These are phyloP conservation scores for Ooceraea biroi DNA, from an alignment of 1,140 invertebrate genomes.

Conservation along the genomic window DNA sequence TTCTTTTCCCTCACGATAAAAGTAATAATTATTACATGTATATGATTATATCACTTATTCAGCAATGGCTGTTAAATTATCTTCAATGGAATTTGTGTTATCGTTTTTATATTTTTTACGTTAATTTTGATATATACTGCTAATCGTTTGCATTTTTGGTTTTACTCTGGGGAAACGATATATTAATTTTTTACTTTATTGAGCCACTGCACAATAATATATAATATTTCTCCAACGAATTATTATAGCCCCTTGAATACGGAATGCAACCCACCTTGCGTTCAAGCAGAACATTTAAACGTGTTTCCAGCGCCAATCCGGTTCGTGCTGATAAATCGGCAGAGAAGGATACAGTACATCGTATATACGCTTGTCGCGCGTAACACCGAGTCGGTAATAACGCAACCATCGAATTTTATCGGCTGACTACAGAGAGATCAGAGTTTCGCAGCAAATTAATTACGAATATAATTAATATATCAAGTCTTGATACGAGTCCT, in stretches of 20 bases:
- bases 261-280: conserved; percentile 29
- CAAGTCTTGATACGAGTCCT: background rate
- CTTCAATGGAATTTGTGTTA: background rate
- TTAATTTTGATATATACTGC: background rate
- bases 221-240: background rate
- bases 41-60: too few species aligned
- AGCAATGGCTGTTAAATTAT: too few species aligned
- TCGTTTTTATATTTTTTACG: background rate
- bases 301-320: background rate
- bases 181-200: background rate
- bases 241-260: background rate
- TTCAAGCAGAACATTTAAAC: conserved; percentile 9
- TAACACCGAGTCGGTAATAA: conserved; percentile 27
- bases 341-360: background rate
- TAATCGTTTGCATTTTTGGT: background rate
- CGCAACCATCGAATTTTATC: conserved; percentile 14
- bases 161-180: too few species aligned
- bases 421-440: background rate
- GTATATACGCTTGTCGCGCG: background rate
- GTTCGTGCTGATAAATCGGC: conserved; percentile 8
- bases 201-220: background rate
- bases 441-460: background rate
- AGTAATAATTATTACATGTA: too few species aligned
- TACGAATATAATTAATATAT: background rate
- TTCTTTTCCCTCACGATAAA: too few species aligned